Percentiles rank a stretch among this genome's conserved stretches.
phyloP scores from a whole-genome alignment of 2,797 vertebrate species.

The Muscicapa comitata region DNA sequence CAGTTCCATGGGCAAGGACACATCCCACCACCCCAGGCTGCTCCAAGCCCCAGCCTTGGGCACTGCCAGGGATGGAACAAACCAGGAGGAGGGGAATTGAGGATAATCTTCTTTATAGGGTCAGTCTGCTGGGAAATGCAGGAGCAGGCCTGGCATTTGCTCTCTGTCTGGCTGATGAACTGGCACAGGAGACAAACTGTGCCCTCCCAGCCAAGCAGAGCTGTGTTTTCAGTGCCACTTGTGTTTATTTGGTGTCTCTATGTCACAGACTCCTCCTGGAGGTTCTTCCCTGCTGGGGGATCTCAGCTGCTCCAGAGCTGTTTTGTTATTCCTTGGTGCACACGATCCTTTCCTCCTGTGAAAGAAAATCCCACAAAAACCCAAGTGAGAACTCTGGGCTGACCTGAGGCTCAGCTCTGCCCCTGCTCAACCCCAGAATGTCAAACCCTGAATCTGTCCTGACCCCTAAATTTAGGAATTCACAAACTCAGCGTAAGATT shows the following conservation, averaged over 20 bases:
- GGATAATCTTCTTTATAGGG: neutral
- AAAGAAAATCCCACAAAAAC: neutral
- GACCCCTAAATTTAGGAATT: neutral
- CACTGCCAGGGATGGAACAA: too few relatives aligned
- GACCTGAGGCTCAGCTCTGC: neutral
- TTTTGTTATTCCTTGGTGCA: neutral
- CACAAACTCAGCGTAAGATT: neutral
- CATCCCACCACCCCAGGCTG: neutral
- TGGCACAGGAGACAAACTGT: neutral
- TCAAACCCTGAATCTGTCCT: neutral
- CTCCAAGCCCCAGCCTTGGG: neutral
- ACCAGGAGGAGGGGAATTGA: neutral
- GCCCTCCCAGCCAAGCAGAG: neutral
- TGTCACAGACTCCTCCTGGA: neutral
- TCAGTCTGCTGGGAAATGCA: neutral
- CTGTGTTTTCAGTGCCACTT: neutral
- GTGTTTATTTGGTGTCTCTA: neutral
- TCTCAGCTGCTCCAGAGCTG: neutral
- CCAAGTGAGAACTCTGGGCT: neutral
- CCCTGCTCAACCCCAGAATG: neutral
- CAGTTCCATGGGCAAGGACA: neutral
- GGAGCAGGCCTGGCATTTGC: neutral
- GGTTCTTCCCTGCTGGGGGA: neutral
- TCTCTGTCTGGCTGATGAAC: neutral
- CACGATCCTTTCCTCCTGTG: neutral